phyloP scores from a whole-genome alignment of 2,888 invertebrate species.

The Meteorus colon region DNA sequence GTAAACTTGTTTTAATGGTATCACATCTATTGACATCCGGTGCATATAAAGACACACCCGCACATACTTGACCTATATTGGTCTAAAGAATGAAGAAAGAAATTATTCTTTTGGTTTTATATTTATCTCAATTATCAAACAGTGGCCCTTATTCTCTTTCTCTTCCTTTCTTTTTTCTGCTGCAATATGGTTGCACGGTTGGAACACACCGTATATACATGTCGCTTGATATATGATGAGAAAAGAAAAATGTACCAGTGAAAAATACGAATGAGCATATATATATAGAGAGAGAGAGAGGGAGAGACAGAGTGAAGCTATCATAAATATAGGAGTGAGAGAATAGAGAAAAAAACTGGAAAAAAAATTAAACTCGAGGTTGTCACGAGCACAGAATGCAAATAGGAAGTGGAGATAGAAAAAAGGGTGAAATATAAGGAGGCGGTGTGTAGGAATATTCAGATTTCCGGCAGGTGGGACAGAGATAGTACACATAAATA shows the following conservation, averaged over 20 bases:
- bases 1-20: background rate
- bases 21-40: background rate
- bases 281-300: too few species aligned
- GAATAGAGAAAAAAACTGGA: background rate
- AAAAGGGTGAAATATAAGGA: constrained; percentile 45
- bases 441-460: constrained; percentile 35
- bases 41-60: background rate
- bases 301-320: background rate
- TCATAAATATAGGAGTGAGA: background rate
- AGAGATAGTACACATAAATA: constrained; percentile 39
- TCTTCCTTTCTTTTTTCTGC: background rate
- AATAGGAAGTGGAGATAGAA: constrained; percentile 40
- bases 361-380: background rate
- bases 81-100: background rate
- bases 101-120: background rate
- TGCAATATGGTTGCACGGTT: background rate
- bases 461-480: constrained; percentile 49
- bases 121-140: background rate
- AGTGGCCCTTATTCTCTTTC: background rate
- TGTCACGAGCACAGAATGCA: constrained; percentile 19
- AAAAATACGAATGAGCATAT: background rate
- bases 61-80: background rate
- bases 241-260: background rate
- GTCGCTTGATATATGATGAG: background rate
- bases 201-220: background rate